Conservation (phyloP, 2,888 invertebrate species). For the Nomada fabriciana region DNA sequence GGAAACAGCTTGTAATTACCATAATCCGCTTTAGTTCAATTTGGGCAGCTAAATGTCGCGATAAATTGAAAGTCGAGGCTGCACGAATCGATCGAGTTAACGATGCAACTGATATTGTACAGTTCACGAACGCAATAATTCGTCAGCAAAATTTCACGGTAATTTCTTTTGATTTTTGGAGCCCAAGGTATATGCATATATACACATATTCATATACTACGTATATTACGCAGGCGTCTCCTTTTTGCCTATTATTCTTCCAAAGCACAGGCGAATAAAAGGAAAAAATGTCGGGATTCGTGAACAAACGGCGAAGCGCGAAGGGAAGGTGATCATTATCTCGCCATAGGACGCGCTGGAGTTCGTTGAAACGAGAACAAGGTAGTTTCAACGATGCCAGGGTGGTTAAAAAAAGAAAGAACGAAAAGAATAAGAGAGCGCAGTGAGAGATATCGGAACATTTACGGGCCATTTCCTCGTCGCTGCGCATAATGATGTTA, state of each 20-base stretch:
- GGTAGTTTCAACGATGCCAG: constrained; percentile 33
- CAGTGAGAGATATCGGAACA: constrained; percentile 59
- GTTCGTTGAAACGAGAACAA: constrained; percentile 63
- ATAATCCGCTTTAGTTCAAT: too few species aligned
- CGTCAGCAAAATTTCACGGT: background rate
- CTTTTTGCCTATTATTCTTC: background rate
- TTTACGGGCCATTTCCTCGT: constrained; percentile 68
- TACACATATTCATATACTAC: too few species aligned
- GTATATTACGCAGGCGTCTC: background rate
- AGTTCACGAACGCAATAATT: constrained; percentile 3
- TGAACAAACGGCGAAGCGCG: constrained; percentile 36
- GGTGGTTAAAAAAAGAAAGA: constrained; percentile 8
- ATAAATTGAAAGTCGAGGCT: background rate
- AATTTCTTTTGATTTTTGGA: constrained; percentile 41
- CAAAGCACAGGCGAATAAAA: background rate
- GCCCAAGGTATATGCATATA: background rate
- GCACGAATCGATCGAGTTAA: background rate
- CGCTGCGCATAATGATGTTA: constrained; percentile 67
- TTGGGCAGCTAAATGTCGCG: background rate
- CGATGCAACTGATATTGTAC: background rate
- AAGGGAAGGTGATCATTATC: constrained; percentile 57
- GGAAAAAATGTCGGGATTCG: constrained; percentile 3
- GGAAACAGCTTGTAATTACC: background rate
- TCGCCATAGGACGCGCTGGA: constrained; percentile 36
- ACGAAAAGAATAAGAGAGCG: background rate